Percentiles rank a stretch among this genome's conserved stretches.
phyloP scores from a whole-genome alignment of 2,797 vertebrate species.

The Eulemur mongoz region DNA sequence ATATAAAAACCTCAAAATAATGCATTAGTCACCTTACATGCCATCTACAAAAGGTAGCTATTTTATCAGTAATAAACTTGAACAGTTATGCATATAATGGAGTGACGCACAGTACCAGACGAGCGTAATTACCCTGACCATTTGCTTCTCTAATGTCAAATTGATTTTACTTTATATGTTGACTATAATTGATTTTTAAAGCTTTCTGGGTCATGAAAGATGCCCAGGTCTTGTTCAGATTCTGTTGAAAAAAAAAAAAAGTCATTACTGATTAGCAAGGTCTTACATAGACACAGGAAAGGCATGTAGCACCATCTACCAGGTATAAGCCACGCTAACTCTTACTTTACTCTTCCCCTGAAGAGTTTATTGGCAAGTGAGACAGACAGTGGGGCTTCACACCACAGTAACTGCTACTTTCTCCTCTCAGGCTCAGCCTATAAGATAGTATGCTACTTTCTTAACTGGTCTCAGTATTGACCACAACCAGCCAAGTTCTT shows the following conservation, averaged over 20 bases:
- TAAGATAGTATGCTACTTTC: slow-evolving; percentile 87
- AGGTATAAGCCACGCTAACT: neutral
- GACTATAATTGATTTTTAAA: neutral
- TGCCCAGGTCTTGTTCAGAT: neutral
- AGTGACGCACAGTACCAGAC: neutral
- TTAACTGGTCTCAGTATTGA: slow-evolving; percentile 89
- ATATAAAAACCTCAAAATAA: neutral
- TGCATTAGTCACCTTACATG: neutral
- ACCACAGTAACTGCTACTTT: neutral
- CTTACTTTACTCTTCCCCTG: neutral
- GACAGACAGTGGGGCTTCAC: too few relatives aligned
- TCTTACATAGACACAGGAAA: neutral
- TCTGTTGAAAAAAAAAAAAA: neutral
- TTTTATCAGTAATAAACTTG: neutral
- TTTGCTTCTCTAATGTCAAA: neutral
- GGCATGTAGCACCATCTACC: neutral
- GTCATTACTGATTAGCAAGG: neutral
- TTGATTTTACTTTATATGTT: neutral
- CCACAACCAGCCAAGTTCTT: slow-evolving; percentile 82
- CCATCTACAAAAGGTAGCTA: neutral
- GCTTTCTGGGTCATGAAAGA: neutral
- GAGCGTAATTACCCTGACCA: neutral
- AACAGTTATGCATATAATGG: neutral
- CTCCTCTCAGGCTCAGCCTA: slow-evolving; percentile 78
- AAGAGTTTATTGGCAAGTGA: neutral